Percentiles rank a stretch among this genome's conserved stretches.
Conservation (phyloP, 2,113 vertebrate species). For the Pygoscelis antarcticus region DNA sequence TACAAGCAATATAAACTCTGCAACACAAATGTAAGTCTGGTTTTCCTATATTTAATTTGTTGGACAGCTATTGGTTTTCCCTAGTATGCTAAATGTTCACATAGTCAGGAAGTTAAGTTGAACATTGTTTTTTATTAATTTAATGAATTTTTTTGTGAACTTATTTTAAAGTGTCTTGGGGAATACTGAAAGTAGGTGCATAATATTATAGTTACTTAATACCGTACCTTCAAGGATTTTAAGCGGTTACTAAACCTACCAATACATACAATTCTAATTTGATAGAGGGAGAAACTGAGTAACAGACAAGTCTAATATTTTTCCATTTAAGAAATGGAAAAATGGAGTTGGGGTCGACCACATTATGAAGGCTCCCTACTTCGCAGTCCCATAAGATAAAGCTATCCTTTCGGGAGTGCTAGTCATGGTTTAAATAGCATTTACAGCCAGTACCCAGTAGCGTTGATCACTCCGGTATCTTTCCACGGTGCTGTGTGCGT, state of each 20-base stretch:
- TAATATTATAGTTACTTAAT: not conserved
- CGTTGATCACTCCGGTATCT: not conserved
- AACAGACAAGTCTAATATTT: not conserved
- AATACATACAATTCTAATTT: not conserved
- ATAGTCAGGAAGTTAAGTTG: not conserved
- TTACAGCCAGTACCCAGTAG: not conserved
- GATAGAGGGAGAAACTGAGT: not conserved
- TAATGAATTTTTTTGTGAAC: not conserved
- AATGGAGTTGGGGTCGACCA: not conserved
- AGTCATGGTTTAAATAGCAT: not conserved
- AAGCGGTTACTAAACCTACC: not conserved
- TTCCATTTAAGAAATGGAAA: not conserved
- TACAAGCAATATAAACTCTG: conserved; percentile 86
- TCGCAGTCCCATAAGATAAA: not conserved
- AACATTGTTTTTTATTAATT: not conserved
- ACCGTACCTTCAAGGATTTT: not conserved
- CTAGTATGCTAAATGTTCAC: not conserved
- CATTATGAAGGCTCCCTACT: not conserved
- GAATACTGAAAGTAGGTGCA: not conserved
- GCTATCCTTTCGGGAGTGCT: not conserved
- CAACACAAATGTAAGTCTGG: conserved; percentile 83
- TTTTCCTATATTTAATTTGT: not conserved
- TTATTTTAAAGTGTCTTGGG: not conserved
- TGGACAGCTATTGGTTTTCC: not conserved
- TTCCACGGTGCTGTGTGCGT: not conserved